Evolutionary conservation across 2,797 vertebrate species (phyloP), one percentile per base, ranked within the genome.

Genomic region (Gouania willdenowi): DNA sequence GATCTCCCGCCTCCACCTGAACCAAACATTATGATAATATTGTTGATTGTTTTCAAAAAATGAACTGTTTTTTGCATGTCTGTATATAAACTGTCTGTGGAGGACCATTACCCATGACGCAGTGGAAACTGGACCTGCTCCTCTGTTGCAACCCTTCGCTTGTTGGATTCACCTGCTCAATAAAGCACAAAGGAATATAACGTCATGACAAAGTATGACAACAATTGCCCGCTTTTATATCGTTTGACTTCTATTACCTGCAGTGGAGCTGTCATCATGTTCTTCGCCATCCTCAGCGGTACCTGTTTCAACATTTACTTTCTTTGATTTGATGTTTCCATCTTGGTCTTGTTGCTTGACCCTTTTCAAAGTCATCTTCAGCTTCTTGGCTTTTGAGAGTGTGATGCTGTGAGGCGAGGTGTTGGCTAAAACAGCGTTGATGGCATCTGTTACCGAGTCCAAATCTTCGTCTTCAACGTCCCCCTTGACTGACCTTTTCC

Each of bases 1-100:
- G 51, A 98, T 93, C 81, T 98, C 96, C 51, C 96, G 87, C 64
- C 66, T 88, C 96, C 96, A 98, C 28, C 96, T 98, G 59, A 25
- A 47, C 26, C 23, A 2, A 52, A 8, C 8, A 25, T 34, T 3
- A 39, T 21, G 1, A 30, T 56, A 37, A 48, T 3, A 10, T 4
- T 33, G 7, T 5, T 9, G 28, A 16, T 8, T 14, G 15, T 28
- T 28, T 7, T 20, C 19, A 5, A 19, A 5, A 25, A 25, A 6
- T 13, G 8, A 24, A 8, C 18, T 3, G 9, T 28, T 23, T 12
- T 9, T 19, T 10, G 23, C 4, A 23, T 15, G 3, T 20, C 19
- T 26, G 1, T 5, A 26, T 10, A 9, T 9, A 34, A 32, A 17
- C 3, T 15, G 22, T 11, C 5, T 15, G 9, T 36, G 21, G 35